Base-by-base conservation (phyloP, 2,888 invertebrate genomes). In the Perizoma flavofasciatum region DNA sequence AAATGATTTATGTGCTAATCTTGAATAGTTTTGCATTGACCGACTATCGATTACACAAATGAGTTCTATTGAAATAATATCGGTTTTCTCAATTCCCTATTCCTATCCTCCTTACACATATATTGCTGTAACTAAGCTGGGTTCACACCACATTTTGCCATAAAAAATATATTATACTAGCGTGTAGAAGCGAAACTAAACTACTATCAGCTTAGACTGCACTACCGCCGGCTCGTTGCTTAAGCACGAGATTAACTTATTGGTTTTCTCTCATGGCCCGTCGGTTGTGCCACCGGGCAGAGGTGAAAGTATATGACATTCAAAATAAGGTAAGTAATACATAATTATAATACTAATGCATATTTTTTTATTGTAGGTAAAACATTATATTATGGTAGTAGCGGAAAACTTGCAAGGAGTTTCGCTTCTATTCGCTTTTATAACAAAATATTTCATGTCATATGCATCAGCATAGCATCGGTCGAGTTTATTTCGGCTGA, bases 11-110 rank as follows among this genome's bases (percentile, higher is more conserved):
- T 4, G 37, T 1, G 37, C 7, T n/a, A 10, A 41, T n/a, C n/a
- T 41, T n/a, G 37, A 9, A 46, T 48, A 51, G 50, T 53, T 58
- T 62, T 60, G 55, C 66, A 62, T 62, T 37, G 47, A 49, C 40
- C 40, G 4, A 9, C 32, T 5, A 10, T 10, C 46, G 39, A 7
- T 32, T 5, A 37, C 1, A 49, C 45, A 62, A 71, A 63, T 68
- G 61, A 72, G 69, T 70, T 74, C 72, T 79, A 80, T 74, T 76
- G 70, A 80, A 74, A 74, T 71, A 70, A 81, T 75, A 81, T 76
- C 66, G 76, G 73, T 79, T 81, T 83, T 65, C 74, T 88, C 86
- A 87, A 86, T 88, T 85, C 86, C 84, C 85, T 89, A 87, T 82
- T 68, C 85, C 86, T 86, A 88, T 81, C 75, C 76, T 77, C 80